A percentile compares a stretch with the other conserved stretches of the same genome.
Evolutionary conservation across 2,888 invertebrate genomes (phyloP).

Genomic region (Caenorhabditis auriculariae): DNA sequence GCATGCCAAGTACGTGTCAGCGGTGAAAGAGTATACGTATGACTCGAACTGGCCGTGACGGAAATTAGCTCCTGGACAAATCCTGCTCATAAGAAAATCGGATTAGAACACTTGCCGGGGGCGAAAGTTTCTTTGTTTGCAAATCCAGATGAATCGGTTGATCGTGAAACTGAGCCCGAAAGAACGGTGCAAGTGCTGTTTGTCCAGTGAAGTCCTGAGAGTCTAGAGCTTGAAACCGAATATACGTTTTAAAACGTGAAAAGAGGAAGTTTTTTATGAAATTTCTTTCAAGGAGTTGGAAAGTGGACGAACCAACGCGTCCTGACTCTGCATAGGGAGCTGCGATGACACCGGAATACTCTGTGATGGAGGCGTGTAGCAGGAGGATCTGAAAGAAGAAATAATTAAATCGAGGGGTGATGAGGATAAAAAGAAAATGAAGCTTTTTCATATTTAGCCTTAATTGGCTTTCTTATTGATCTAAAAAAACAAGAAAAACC

Average conservation of each 20-base stretch:
- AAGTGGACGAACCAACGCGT: slow-evolving; percentile 35
- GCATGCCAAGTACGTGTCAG: slow-evolving; percentile 51
- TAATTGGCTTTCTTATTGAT: too few species aligned
- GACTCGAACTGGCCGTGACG: slow-evolving; percentile 61
- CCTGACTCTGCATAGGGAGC: slow-evolving; percentile 49
- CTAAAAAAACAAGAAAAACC: too few species aligned
- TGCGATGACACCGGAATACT: slow-evolving; percentile 53
- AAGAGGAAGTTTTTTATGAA: too few species aligned
- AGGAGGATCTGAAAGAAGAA: slow-evolving; percentile 16
- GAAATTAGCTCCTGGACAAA: slow-evolving; percentile 50
- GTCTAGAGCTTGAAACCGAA: not conserved
- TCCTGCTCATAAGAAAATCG: not conserved
- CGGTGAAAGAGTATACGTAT: slow-evolving; percentile 47
- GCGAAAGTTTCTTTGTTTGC: slow-evolving; percentile 46
- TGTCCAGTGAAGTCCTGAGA: slow-evolving; percentile 59
- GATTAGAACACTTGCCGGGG: slow-evolving; percentile 18
- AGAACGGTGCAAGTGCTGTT: slow-evolving; percentile 61
- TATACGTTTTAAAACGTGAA: not conserved
- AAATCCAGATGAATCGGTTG: slow-evolving; percentile 18
- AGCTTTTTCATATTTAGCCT: too few species aligned
- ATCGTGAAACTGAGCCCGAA: slow-evolving; percentile 52
- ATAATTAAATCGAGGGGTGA: not conserved
- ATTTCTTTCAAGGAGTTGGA: not conserved
- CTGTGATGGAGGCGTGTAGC: slow-evolving; percentile 49
- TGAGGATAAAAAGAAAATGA: not conserved